Evolutionary conservation across 2,888 invertebrate genomes (phyloP).

Genomic region (Allophyes oxyacanthae): DNA sequence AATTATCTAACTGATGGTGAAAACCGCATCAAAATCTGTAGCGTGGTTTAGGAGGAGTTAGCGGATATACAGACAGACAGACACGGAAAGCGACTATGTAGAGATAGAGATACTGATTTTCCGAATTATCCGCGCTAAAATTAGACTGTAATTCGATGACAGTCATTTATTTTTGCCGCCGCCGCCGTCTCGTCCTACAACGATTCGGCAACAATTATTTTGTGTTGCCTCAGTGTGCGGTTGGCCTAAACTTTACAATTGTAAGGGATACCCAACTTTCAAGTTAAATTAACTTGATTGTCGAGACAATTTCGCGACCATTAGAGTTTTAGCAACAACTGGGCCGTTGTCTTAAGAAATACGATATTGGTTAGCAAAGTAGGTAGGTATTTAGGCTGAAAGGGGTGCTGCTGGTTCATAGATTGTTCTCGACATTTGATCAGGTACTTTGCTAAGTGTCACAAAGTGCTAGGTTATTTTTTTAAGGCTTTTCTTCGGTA

Average conservation of each 20-base stretch:
- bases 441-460: constrained; percentile 10
- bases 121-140: too few species aligned
- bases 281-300: constrained; percentile 60
- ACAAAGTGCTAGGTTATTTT: constrained; percentile 14
- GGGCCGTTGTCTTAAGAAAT: constrained; percentile 31
- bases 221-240: neutral
- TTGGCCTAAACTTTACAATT: constrained; percentile 32
- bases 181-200: too few species aligned
- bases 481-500: neutral
- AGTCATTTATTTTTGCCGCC: too few species aligned
- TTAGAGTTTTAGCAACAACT: constrained; percentile 45
- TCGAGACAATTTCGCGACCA: constrained; percentile 49
- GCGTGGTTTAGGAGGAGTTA: too few species aligned
- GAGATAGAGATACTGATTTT: too few species aligned
- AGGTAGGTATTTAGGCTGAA: constrained; percentile 23
- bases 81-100: too few species aligned
- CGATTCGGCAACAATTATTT: too few species aligned
- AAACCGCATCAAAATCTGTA: too few species aligned
- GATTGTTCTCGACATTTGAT: constrained; percentile 22
- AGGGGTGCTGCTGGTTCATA: constrained; percentile 36
- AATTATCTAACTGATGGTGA: too few species aligned
- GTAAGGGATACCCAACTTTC: constrained; percentile 54
- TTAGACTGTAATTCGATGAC: too few species aligned
- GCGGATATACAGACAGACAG: too few species aligned
- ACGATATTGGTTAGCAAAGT: constrained; percentile 34